Conservation (phyloP, 2,888 invertebrate genomes). For the Micoletzkya japonica region DNA sequence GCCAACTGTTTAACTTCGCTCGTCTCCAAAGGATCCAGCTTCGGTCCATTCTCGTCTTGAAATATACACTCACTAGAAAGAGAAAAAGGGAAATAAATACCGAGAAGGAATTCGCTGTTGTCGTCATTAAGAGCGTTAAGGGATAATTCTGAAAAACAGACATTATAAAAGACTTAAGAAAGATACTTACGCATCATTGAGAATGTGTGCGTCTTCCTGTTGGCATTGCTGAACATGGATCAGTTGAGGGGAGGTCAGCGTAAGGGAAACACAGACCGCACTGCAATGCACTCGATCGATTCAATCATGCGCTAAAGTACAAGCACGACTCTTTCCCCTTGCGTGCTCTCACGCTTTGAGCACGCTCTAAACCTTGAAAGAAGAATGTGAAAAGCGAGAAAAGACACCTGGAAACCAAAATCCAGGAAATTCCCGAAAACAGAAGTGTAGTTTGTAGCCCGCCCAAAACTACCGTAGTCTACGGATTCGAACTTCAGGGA, state of each 20-base stretch:
- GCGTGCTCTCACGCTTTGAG: no score
- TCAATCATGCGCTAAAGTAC: neutral
- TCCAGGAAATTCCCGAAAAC: neutral
- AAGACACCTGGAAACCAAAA: neutral
- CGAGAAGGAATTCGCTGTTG: no score
- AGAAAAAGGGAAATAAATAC: no score
- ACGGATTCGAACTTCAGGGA: neutral
- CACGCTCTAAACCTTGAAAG: neutral
- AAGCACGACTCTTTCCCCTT: neutral
- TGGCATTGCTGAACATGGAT: conserved; percentile 23
- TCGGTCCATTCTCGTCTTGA: no score
- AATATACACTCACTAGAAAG: no score
- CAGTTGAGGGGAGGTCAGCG: no score
- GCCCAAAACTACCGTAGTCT: conserved; percentile 2
- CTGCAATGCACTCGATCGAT: conserved; percentile 1
- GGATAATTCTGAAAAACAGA: no score
- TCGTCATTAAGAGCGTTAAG: no score
- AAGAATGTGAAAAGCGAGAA: neutral
- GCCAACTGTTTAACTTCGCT: conserved; percentile 23
- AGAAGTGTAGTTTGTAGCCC: conserved; percentile 1
- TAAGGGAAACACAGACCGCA: no score
- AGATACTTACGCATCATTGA: conserved; percentile 24
- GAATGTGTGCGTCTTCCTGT: conserved; percentile 1
- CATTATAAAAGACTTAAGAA: no score
- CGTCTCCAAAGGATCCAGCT: neutral